Evolutionary conservation across 2,113 vertebrate species (phyloP), one percentile per base, ranked within the genome.

Genomic region (Bombycilla garrulus): DNA sequence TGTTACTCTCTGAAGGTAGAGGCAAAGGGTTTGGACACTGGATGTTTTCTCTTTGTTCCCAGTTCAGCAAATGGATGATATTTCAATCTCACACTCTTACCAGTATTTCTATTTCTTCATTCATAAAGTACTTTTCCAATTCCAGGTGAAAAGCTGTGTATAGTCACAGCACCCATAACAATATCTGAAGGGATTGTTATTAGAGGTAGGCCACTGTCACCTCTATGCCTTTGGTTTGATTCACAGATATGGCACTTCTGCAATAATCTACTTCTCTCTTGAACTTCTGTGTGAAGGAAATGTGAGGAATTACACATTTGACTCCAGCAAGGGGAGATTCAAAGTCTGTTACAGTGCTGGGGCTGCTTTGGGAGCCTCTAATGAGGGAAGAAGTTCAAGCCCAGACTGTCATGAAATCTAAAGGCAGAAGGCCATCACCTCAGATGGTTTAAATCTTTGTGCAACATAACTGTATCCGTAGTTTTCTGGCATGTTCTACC

Each of bases 391-490:
- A 81, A 87, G 45, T 91, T 94, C 61, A 76, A 91, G 78, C 26
- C 24, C n/a, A 74, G 29, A 11, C 47, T 42, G 38, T 28, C 74
- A 64, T 69, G 50, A 92, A 91, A 85, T 47, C 23, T 17, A 4
- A 90, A 62, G 61, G 70, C 72, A 92, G 69, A 91, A 66, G 65
- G 53, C 81, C 58, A 50, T 54, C 66, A 77, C 57, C 62, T 91
- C 93, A 95, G 61, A 86, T 96, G 93, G 84, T 95, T 95, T 92
- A 77, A 96, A 95, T 95, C 66, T 58, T 5, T 50, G 57, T 65
- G 66, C 48, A 54, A n/a, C 53, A 66, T 57, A 54, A 72, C 23
- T 76, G 53, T 84, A 87, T 90, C 89, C 91, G 84, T 61, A 84
- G 57, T 89, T 81, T 84, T 7, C 54, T 87, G 86, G 86, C 66